phyloP scores from a whole-genome alignment of 2,113 vertebrate species.

The Heptranchias perlo region DNA sequence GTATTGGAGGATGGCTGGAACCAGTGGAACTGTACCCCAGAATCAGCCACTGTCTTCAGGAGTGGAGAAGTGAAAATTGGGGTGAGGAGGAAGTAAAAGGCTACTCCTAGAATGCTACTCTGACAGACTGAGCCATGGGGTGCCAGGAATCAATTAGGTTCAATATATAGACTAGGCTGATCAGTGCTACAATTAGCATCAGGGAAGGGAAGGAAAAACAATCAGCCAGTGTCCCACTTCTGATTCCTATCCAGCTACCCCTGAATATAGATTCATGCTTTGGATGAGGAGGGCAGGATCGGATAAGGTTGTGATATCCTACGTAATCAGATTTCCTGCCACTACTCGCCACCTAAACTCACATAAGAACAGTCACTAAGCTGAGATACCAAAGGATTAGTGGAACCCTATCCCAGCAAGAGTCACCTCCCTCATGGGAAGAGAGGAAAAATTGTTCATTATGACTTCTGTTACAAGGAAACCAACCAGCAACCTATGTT shows the following conservation, averaged over 20 bases:
- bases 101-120: not conserved
- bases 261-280: not conserved
- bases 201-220: not conserved
- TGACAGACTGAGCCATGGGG: not conserved
- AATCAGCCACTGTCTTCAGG: not conserved
- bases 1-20: not conserved
- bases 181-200: not conserved
- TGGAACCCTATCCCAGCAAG: not conserved
- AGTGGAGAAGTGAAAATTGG: not conserved
- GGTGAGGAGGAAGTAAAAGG: not conserved
- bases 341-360: not conserved
- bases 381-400: not conserved
- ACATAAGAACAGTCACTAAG: not conserved
- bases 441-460: too few relatives aligned
- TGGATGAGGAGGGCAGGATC: not conserved
- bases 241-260: too few relatives aligned
- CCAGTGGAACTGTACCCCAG: not conserved
- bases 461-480: not conserved
- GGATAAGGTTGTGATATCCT: not conserved
- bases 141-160: not conserved
- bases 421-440: not conserved
- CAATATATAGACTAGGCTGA: not conserved
- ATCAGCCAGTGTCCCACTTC: not conserved
- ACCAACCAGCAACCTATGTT: not conserved
- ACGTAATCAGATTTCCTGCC: not conserved